Conservation (phyloP, 2,113 vertebrate genomes). For the Mesocricetus auratus region DNA sequence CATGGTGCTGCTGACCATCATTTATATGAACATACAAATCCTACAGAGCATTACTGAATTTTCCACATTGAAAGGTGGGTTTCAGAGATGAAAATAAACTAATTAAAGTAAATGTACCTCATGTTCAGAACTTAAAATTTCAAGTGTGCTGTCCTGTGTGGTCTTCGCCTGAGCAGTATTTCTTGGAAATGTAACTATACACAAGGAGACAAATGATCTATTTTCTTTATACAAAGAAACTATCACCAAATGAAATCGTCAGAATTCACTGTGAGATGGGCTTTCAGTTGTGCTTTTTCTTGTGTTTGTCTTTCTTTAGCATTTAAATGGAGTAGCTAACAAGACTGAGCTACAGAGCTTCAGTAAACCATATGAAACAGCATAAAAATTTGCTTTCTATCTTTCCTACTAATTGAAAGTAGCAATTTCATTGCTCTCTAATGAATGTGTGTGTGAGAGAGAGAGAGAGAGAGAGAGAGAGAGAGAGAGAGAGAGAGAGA, state of each 20-base stretch:
- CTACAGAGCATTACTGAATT: background rate
- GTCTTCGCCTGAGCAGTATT: background rate
- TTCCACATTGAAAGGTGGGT: background rate
- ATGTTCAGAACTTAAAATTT: background rate
- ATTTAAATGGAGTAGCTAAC: background rate
- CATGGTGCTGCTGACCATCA: background rate
- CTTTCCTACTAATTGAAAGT: conserved; percentile 9
- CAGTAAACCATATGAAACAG: background rate
- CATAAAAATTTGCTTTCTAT: background rate
- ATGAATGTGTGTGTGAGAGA: too few species aligned
- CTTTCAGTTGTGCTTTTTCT: background rate
- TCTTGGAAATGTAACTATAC: background rate
- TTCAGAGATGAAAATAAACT: background rate
- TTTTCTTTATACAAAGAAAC: conserved; percentile 41
- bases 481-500: too few species aligned
- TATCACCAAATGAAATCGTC: background rate
- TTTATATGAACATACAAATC: background rate
- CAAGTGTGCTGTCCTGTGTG: background rate
- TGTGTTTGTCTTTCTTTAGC: background rate
- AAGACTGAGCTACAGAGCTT: background rate
- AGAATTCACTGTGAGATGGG: background rate
- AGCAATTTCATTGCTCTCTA: background rate
- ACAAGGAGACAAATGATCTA: background rate
- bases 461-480: too few species aligned
- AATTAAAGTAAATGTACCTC: background rate